Conservation (phyloP, 2,797 vertebrate genomes). For the Microctenopoma lineatum region DNA sequence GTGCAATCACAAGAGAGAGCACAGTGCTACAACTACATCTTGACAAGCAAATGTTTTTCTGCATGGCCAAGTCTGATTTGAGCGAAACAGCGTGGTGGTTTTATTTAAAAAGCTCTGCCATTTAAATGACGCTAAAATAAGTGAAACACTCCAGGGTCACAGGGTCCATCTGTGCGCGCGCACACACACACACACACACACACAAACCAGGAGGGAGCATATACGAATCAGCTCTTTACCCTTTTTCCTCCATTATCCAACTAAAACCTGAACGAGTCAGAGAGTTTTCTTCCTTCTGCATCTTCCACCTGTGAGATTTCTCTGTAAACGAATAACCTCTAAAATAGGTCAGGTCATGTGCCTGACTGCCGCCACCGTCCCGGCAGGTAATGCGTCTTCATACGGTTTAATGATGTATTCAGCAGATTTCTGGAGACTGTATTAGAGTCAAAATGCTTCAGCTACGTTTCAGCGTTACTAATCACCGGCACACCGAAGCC, state of each 20-base stretch:
- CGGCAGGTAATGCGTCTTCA: conserved; percentile 50
- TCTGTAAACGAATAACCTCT: conserved; percentile 5
- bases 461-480: conserved; percentile 28
- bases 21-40: neutral
- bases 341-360: neutral
- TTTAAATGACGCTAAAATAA: too few relatives aligned
- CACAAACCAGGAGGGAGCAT: too few relatives aligned
- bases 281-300: neutral
- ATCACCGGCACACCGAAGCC: conserved; percentile 31
- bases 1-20: neutral
- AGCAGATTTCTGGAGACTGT: conserved; percentile 56
- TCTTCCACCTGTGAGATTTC: neutral
- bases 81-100: neutral
- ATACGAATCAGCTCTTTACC: too few relatives aligned
- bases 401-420: conserved; percentile 63
- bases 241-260: too few relatives aligned
- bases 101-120: too few relatives aligned
- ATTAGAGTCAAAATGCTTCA: conserved; percentile 62
- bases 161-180: too few relatives aligned
- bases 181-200: too few relatives aligned
- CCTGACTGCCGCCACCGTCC: conserved; percentile 1
- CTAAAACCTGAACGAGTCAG: too few relatives aligned
- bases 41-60: neutral
- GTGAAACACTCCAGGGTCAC: too few relatives aligned
- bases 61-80: neutral